These are phyloP conservation scores for Lates calcarifer DNA, from an alignment of 2,113 vertebrate species.

Conservation along the genomic window DNA sequence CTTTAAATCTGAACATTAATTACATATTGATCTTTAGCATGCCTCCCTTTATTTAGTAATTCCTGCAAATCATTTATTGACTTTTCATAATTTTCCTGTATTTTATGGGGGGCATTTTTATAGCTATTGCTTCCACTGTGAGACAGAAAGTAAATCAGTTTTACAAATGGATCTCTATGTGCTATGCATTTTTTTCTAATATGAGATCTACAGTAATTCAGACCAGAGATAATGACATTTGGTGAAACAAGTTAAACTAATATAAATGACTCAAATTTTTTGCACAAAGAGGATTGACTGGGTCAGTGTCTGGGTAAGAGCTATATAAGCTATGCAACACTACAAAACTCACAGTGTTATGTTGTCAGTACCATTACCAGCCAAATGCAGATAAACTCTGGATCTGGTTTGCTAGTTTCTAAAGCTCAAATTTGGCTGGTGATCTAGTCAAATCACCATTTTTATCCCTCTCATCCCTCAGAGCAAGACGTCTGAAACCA, in stretches of 20 bases:
- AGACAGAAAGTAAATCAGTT: neutral
- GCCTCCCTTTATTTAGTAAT: neutral
- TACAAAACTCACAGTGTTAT: neutral
- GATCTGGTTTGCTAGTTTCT: neutral
- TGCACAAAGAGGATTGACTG: neutral
- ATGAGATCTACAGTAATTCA: neutral
- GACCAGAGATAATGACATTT: neutral
- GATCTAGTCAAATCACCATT: neutral
- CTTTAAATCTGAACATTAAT: slow-evolving; percentile 1
- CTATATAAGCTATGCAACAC: neutral
- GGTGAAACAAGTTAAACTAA: neutral
- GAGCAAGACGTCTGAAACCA: slow-evolving; percentile 1
- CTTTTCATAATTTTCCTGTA: slow-evolving; percentile 6
- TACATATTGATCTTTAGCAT: neutral
- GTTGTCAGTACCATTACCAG: neutral
- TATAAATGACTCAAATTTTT: neutral
- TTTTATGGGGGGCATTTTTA: neutral
- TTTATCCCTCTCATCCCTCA: neutral
- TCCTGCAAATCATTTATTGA: neutral
- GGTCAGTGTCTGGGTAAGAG: neutral
- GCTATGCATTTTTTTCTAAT: neutral
- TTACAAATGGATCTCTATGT: neutral
- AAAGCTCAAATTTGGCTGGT: neutral
- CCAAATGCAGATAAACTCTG: neutral
- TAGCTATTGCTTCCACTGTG: neutral